phyloP scores from a whole-genome alignment of 2,888 invertebrate genomes.

The Phanerotoma sp. region DNA sequence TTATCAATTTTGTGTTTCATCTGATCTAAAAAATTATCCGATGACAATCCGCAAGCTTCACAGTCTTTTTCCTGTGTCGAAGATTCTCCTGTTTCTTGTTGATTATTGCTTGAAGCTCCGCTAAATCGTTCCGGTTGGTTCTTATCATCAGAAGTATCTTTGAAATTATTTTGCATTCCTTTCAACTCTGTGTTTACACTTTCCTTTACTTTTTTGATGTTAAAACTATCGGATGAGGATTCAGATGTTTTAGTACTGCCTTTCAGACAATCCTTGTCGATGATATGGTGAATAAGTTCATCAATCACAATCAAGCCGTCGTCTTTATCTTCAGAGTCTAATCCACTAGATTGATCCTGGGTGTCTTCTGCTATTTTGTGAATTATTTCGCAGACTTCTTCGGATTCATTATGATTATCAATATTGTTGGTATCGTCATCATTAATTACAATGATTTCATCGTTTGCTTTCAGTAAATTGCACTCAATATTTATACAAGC shows the following conservation, averaged over 20 bases:
- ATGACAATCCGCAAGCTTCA: too few relatives aligned
- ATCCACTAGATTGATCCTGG: too few relatives aligned
- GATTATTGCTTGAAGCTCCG: too few relatives aligned
- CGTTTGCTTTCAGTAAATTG: neutral
- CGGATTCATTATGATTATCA: neutral
- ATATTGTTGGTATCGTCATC: neutral
- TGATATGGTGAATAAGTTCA: slow-evolving; percentile 48
- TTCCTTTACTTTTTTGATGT: slow-evolving; percentile 17
- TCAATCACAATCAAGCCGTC: slow-evolving; percentile 37
- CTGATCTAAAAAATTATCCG: too few relatives aligned
- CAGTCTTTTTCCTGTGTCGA: too few relatives aligned
- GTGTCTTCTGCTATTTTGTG: neutral
- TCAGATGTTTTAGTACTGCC: neutral
- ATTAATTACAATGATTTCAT: neutral
- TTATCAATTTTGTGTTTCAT: too few relatives aligned
- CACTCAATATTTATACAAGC: slow-evolving; percentile 29
- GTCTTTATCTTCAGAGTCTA: neutral
- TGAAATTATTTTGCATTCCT: slow-evolving; percentile 7
- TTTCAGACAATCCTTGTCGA: slow-evolving; percentile 28
- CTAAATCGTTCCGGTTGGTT: too few relatives aligned
- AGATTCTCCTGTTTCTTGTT: too few relatives aligned
- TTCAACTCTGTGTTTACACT: slow-evolving; percentile 16
- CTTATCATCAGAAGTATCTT: neutral
- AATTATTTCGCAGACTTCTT: neutral
- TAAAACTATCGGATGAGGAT: slow-evolving; percentile 11